phyloP scores from a whole-genome alignment of 2,797 vertebrate genomes.

The Betta splendens region DNA sequence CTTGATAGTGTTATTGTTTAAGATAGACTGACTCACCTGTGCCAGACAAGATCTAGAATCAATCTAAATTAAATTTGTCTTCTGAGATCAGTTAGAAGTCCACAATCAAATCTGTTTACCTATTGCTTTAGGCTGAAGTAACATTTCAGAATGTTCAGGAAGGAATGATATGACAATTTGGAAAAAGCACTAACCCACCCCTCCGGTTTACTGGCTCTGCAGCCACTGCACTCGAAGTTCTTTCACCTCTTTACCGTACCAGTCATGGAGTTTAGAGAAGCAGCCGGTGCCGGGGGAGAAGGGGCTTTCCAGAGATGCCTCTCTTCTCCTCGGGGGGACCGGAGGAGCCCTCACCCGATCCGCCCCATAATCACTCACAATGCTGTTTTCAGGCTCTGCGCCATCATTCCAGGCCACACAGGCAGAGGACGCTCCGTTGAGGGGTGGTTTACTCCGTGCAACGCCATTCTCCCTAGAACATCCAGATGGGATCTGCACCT shows the following conservation, averaged over 20 bases:
- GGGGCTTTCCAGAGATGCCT: conserved; percentile 63
- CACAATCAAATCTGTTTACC: conserved; percentile 14
- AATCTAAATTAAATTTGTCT: conserved; percentile 1
- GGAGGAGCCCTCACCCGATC: conserved; percentile 77
- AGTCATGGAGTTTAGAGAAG: conserved; percentile 89
- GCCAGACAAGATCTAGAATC: conserved; percentile 47
- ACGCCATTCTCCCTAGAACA: conserved; percentile 84
- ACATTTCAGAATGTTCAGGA: conserved; percentile 19
- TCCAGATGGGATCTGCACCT: conserved; percentile 59
- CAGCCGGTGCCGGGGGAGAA: conserved; percentile 70
- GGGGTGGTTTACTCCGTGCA: conserved; percentile 80
- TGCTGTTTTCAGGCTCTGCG: conserved; percentile 42
- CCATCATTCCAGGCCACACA: conserved; percentile 69
- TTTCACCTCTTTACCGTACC: conserved; percentile 87
- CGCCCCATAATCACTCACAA: not conserved
- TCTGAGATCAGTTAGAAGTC: conserved; percentile 2
- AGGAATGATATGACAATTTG: conserved; percentile 46
- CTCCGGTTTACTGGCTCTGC: conserved; percentile 71
- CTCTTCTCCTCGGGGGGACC: conserved; percentile 80
- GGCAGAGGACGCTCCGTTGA: conserved; percentile 47
- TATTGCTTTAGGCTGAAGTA: not conserved
- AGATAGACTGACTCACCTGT: conserved; percentile 35
- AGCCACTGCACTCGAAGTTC: conserved; percentile 86
- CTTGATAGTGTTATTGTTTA: conserved; percentile 25
- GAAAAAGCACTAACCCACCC: conserved; percentile 14